A percentile compares a stretch with the other conserved stretches of the same genome.
Evolutionary conservation across 2,113 vertebrate species (phyloP).

Genomic region (Aleadryas rufinucha): DNA sequence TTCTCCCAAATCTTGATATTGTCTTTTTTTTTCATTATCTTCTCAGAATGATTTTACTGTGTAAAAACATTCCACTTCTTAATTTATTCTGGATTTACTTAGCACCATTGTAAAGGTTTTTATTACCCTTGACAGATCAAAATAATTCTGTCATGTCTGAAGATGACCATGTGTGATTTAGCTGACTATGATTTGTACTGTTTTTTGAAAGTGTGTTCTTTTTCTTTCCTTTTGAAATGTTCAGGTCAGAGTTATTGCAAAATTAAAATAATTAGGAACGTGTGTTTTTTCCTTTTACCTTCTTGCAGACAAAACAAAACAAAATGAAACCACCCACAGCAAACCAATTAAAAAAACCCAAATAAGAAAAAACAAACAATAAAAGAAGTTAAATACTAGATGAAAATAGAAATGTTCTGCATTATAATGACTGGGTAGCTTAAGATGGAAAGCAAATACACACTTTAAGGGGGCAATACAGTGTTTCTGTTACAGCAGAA

Average conservation of each 20-base stretch:
- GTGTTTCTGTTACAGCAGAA: not conserved
- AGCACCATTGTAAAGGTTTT: not conserved
- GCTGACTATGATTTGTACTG: not conserved
- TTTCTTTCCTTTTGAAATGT: not conserved
- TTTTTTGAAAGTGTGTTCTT: not conserved
- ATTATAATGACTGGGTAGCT: not conserved
- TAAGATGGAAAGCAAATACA: not conserved
- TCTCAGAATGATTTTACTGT: not conserved
- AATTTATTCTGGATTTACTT: not conserved
- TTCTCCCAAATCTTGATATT: not conserved
- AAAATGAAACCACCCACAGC: rapidly evolving
- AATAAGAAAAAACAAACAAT: not conserved
- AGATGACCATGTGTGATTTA: not conserved
- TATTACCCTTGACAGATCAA: not conserved
- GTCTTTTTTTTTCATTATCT: rapidly evolving
- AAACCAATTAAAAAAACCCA: rapidly evolving
- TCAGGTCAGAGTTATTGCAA: not conserved
- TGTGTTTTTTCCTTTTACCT: not conserved
- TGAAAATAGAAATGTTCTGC: not conserved
- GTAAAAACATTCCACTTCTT: not conserved
- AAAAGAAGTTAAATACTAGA: not conserved
- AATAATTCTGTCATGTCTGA: not conserved
- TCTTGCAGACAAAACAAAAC: not conserved
- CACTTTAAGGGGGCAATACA: not conserved
- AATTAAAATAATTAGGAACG: not conserved